Conservation (phyloP, 1,140 invertebrate genomes). For the Alviniconcha marisindica region DNA sequence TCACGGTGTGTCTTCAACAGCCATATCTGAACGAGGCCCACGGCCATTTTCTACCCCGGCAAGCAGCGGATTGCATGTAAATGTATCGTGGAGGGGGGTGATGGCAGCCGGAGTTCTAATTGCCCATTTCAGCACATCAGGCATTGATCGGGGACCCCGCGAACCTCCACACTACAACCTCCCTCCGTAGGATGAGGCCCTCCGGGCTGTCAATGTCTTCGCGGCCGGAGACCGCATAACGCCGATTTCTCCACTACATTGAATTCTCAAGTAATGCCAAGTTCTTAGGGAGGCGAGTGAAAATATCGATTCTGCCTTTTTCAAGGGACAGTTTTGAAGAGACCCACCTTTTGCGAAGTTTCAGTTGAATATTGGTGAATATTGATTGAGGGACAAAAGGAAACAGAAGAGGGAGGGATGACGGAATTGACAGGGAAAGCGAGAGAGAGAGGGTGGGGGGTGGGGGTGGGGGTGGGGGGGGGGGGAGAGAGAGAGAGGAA, state of each 20-base stretch:
- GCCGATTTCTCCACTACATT: no score
- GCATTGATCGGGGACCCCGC: background rate
- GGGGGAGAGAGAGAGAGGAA: background rate
- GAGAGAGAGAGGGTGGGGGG: background rate
- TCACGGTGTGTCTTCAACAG: no score
- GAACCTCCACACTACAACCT: background rate
- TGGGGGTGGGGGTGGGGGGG: background rate
- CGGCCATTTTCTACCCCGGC: no score
- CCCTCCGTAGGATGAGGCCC: background rate
- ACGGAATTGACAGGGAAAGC: no score
- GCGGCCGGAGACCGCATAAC: background rate
- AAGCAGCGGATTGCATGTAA: background rate
- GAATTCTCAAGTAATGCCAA: no score
- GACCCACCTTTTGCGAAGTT: no score
- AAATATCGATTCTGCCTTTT: no score
- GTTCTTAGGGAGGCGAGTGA: no score
- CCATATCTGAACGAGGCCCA: no score
- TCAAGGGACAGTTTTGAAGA: no score
- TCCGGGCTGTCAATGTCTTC: background rate
- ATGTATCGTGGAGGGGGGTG: background rate
- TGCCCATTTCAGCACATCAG: slow-evolving; percentile 23
- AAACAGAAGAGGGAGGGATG: no score
- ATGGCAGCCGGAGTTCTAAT: slow-evolving; percentile 13
- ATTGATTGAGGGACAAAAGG: no score
- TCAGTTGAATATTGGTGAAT: background rate